Base-by-base conservation (phyloP, 2,113 vertebrate genomes). In the Bos indicus region DNA sequence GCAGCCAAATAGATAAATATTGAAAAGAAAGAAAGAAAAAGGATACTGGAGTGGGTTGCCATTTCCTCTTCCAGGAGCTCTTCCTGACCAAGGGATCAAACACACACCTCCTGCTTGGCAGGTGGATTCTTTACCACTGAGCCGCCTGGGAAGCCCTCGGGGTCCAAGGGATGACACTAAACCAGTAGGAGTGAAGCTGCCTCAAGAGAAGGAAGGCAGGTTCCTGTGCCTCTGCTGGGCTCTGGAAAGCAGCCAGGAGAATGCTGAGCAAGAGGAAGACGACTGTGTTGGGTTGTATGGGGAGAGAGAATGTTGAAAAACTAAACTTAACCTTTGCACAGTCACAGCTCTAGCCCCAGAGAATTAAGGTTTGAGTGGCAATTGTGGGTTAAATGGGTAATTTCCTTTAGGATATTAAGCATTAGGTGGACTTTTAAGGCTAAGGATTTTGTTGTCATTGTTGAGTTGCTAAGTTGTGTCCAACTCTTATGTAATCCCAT, bases 271-370 rank as follows among this genome's bases (percentile, higher is more conserved):
- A 1, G 11, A 30, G 13, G 36, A 3, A 7, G 51, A 17, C 11
- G 1, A 7, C 17, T 9, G 52, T 14, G 5, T 4, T 7, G 4
- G n/a, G 15, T 14, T 10, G n/a, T 10, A n/a, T 0, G 2, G 30
- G 71, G 48, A 33, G 60, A n/a, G 40, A 26, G 54, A 21, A 14
- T 0, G 12, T 11, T 12, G 2, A 57, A 28, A 83, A n/a, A 36
- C 26, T 71, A 51, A 43, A 9, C n/a, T 12, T 40, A 21, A n/a
- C 33, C 26, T 56, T 52, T 46, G 87, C 17, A 85, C 33, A 5
- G 5, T 54, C 67, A 21, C 78, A 57, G 9, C 40, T 59, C 46
- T 25, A 51, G 80, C 89, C 30, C 52, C 88, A 54, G 85, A 77
- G 43, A 62, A 36, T 15, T 23, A 10, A 33, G 51, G 54, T 56